These are phyloP conservation scores for Saturnia japonica DNA, from an alignment of 2,888 invertebrate species.

Conservation along the genomic window DNA sequence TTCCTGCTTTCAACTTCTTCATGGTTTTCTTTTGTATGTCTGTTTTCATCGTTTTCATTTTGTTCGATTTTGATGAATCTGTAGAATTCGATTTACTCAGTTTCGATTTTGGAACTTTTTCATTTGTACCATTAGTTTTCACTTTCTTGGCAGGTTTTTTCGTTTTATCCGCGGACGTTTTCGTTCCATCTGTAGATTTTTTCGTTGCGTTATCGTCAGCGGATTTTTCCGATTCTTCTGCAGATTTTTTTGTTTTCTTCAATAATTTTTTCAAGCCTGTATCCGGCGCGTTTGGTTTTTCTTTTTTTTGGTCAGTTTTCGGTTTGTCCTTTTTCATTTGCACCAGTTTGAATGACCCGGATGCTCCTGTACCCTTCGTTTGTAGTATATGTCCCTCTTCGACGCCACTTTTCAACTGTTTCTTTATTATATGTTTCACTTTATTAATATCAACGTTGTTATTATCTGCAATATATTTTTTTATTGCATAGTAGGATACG, in stretches of 20 bases:
- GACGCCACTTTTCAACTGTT: slow-evolving; percentile 54
- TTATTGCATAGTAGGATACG: slow-evolving; percentile 65
- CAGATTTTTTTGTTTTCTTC: slow-evolving; percentile 27
- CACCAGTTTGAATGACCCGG: slow-evolving; percentile 66
- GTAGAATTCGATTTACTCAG: slow-evolving; percentile 16
- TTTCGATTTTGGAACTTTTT: slow-evolving; percentile 14
- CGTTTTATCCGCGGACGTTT: slow-evolving; percentile 23
- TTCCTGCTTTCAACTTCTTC: no score
- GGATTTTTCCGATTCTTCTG: neutral
- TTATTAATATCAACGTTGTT: slow-evolving; percentile 56
- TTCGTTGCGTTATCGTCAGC: slow-evolving; percentile 31
- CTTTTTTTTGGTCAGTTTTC: slow-evolving; percentile 25
- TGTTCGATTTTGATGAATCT: no score
- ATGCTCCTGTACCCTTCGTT: slow-evolving; percentile 61
- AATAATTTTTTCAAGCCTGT: slow-evolving; percentile 29
- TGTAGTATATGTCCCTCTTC: slow-evolving; percentile 62
- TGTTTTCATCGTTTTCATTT: neutral
- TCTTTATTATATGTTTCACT: slow-evolving; percentile 60
- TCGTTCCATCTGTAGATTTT: slow-evolving; percentile 24
- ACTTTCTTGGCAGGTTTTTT: slow-evolving; percentile 27
- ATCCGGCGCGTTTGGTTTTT: slow-evolving; percentile 23
- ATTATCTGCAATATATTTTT: slow-evolving; percentile 60
- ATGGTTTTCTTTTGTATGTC: no score
- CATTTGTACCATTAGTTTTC: slow-evolving; percentile 25
- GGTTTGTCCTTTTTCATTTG: slow-evolving; percentile 41